These are phyloP conservation scores for Neodiprion virginianus DNA, from an alignment of 1,140 invertebrate species.

Conservation along the genomic window DNA sequence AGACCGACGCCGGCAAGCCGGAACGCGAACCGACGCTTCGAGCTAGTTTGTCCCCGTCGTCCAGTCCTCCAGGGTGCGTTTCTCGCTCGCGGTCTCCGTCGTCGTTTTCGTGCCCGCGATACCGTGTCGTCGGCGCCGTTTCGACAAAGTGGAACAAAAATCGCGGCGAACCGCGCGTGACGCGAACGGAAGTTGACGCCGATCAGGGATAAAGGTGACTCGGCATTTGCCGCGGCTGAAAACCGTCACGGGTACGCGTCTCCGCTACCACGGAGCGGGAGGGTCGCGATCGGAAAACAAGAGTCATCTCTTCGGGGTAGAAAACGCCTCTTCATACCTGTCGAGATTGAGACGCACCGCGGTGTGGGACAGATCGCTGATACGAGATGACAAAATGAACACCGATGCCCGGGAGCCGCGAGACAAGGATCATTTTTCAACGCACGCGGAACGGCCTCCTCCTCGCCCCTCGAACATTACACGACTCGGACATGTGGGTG, in stretches of 20 bases:
- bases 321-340: constrained; percentile 26
- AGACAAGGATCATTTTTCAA: constrained; percentile 13
- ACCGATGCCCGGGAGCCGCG: constrained; percentile 17
- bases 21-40: constrained; percentile 39
- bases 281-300: not conserved
- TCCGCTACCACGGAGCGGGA: not conserved
- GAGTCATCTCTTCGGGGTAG: constrained; percentile 10
- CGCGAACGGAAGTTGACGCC: no score
- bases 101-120: no score
- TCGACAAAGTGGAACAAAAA: not conserved
- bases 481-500: no score
- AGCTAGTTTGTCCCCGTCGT: constrained; percentile 56
- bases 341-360: constrained; percentile 37
- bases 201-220: not conserved
- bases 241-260: not conserved
- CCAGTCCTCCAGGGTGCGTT: constrained; percentile 57
- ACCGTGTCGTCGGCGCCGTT: no score
- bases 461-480: no score
- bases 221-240: not conserved
- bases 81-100: constrained; percentile 35
- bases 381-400: constrained; percentile 39
- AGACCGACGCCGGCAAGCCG: constrained; percentile 36
- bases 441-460: not conserved
- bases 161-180: no score
- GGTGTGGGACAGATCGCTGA: constrained; percentile 33